phyloP scores from a whole-genome alignment of 2,797 vertebrate species.

The Carduelis carduelis region DNA sequence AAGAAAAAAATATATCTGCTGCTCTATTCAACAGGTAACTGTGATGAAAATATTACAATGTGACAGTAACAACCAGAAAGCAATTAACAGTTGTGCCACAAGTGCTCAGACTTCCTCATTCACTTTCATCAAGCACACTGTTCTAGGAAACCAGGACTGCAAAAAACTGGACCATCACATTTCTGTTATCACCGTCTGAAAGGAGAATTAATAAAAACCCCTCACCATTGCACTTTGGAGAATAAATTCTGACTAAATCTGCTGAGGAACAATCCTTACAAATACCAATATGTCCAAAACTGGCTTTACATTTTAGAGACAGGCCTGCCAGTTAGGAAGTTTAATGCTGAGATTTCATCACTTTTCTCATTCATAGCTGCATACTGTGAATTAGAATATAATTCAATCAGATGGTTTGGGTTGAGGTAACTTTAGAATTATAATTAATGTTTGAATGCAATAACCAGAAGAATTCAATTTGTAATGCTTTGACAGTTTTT shows the following conservation, averaged over 20 bases:
- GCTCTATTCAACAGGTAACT: not conserved
- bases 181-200: not conserved
- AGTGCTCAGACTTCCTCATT: not conserved
- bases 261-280: not conserved
- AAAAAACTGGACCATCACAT: not conserved
- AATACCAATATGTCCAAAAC: not conserved
- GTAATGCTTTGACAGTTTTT: rapidly evolving
- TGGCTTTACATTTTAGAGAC: not conserved
- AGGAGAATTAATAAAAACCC: rapidly evolving
- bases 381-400: not conserved
- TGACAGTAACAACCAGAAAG: not conserved
- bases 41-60: rapidly evolving
- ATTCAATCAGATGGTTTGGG: not conserved
- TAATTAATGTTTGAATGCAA: not conserved
- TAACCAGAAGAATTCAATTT: not conserved
- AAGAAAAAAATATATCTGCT: not conserved
- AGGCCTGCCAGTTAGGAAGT: not conserved
- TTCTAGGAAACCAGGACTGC: not conserved
- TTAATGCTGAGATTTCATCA: not conserved
- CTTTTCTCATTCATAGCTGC: not conserved
- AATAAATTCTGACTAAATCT: not conserved
- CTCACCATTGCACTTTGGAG: not conserved
- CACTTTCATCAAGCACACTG: not conserved
- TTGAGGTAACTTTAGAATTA: not conserved
- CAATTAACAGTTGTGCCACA: not conserved